Percentiles rank a stretch among this genome's conserved stretches.
These are phyloP conservation scores for Myotis daubentonii DNA, from an alignment of 2,797 vertebrate species.

Conservation along the genomic window DNA sequence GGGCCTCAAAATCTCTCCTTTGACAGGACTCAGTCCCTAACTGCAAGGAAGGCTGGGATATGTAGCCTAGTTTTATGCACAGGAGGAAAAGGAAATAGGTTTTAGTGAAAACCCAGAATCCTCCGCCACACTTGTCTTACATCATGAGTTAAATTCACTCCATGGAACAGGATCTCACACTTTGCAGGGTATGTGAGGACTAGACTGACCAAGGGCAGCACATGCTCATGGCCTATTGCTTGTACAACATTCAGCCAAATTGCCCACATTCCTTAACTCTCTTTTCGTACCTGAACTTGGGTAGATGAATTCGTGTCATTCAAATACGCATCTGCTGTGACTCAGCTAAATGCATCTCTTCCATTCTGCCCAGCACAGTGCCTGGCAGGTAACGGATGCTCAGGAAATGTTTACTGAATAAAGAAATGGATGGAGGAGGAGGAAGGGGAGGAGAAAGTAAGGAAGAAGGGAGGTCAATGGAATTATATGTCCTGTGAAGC, in stretches of 20 bases:
- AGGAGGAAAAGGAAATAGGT: neutral
- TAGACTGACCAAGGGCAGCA: accelerated
- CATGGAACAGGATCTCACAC: neutral
- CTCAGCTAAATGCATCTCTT: neutral
- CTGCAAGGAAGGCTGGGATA: neutral
- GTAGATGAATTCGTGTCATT: neutral
- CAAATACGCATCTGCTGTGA: neutral
- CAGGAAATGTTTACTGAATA: neutral
- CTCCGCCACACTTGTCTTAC: neutral
- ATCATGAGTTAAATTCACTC: neutral
- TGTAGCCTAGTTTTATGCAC: neutral
- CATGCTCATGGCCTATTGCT: neutral
- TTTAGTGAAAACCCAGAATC: neutral
- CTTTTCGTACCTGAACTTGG: neutral
- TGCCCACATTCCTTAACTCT: neutral
- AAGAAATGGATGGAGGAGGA: neutral
- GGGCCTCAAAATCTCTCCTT: neutral
- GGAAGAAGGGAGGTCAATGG: no score
- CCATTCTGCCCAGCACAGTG: neutral
- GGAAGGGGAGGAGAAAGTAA: neutral
- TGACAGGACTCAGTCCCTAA: neutral
- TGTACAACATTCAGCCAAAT: neutral
- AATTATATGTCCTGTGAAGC: neutral
- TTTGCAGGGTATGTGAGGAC: neutral
- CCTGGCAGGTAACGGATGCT: neutral